Evolutionary conservation across 2,113 vertebrate species (phyloP).

Genomic region (Physeter macrocephalus): DNA sequence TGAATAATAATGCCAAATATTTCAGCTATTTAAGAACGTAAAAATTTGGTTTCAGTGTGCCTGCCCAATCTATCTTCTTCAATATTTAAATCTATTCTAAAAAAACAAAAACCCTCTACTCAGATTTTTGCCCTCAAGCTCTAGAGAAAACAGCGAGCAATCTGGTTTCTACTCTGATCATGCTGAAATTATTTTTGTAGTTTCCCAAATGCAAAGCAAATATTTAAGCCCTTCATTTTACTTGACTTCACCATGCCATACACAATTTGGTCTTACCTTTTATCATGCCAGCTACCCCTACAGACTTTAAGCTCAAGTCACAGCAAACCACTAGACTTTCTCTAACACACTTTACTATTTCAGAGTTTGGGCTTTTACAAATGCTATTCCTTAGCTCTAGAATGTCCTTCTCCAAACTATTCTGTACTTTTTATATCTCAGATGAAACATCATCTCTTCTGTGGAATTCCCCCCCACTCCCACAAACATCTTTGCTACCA

Average conservation of each 20-base stretch:
- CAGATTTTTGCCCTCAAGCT: not conserved
- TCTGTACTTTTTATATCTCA: not conserved
- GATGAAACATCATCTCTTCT: not conserved
- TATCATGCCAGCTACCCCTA: not conserved
- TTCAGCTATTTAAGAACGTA: not conserved
- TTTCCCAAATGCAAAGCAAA: conserved; percentile 27
- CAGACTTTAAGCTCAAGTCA: not conserved
- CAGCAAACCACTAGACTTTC: not conserved
- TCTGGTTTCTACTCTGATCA: not conserved
- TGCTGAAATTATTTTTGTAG: conserved; percentile 1
- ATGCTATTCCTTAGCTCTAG: not conserved
- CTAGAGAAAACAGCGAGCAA: not conserved
- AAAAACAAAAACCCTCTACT: not conserved
- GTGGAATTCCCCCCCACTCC: not conserved
- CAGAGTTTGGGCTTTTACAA: not conserved
- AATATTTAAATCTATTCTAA: not conserved
- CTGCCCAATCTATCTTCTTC: not conserved
- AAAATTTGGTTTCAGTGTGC: not conserved
- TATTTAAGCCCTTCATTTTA: not conserved
- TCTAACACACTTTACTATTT: not conserved
- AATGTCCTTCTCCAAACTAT: not conserved
- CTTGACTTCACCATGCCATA: not conserved
- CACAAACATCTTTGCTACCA: not conserved
- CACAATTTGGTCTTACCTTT: not conserved
- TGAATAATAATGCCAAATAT: not conserved